Percentiles rank a stretch among this genome's conserved stretches.
Evolutionary conservation across 2,888 invertebrate species (phyloP).

Genomic region (Sarcophaga carnaria): DNA sequence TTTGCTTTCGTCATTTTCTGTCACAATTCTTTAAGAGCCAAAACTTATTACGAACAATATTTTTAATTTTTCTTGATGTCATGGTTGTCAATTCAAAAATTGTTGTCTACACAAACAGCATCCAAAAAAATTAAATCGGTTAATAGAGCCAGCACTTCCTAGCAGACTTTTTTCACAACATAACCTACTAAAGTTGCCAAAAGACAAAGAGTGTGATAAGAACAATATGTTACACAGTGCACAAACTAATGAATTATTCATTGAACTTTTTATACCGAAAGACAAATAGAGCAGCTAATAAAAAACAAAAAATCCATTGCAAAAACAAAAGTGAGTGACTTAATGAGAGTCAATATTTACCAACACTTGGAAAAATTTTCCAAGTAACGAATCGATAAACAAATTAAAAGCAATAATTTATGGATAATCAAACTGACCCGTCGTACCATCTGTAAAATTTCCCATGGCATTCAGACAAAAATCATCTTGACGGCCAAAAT

Average conservation of each 20-base stretch:
- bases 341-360: too few relatives aligned
- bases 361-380: too few relatives aligned
- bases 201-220: background rate
- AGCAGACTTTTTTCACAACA: background rate
- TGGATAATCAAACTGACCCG: conserved; percentile 83
- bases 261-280: conserved; percentile 11
- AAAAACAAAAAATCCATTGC: too few relatives aligned
- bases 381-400: too few relatives aligned
- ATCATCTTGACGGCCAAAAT: conserved; percentile 87
- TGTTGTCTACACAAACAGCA: too few relatives aligned
- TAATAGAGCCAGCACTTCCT: too few relatives aligned
- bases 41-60: too few relatives aligned
- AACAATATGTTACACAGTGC: background rate
- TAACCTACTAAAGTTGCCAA: background rate
- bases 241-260: conserved; percentile 22
- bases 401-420: background rate
- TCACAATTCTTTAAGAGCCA: too few relatives aligned
- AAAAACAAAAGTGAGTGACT: too few relatives aligned
- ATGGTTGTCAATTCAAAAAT: too few relatives aligned
- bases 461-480: conserved; percentile 97
- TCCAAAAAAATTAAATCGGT: background rate
- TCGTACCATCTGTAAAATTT: conserved; percentile 90
- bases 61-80: too few relatives aligned
- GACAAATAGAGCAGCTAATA: background rate
- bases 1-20: too few relatives aligned